phyloP scores from a whole-genome alignment of 2,113 vertebrate genomes.

The Ictidomys tridecemlineatus region DNA sequence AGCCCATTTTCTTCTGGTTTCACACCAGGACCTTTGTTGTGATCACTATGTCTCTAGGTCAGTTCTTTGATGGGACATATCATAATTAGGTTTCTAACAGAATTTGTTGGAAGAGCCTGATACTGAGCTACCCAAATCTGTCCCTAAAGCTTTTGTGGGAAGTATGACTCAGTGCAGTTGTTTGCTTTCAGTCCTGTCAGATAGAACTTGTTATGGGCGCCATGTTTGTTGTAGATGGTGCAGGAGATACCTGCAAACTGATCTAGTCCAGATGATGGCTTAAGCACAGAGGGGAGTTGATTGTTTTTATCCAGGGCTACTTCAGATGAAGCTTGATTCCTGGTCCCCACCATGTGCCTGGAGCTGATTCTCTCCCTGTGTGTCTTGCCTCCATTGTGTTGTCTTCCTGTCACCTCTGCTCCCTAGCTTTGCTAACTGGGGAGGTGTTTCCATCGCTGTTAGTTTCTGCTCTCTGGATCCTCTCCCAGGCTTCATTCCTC shows the following conservation, averaged over 20 bases:
- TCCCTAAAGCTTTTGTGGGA: background rate
- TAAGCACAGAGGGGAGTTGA: background rate
- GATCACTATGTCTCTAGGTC: background rate
- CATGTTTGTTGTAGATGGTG: background rate
- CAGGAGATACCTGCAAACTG: background rate
- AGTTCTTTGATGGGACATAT: background rate
- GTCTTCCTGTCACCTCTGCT: background rate
- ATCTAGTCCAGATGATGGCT: background rate
- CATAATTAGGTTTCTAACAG: background rate
- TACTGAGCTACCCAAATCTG: background rate
- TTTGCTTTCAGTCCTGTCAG: background rate
- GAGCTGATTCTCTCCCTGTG: background rate
- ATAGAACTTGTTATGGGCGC: background rate
- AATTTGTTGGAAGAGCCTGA: background rate
- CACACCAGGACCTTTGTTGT: background rate
- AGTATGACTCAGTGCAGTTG: background rate
- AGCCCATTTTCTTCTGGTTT: background rate
- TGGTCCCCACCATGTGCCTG: background rate
- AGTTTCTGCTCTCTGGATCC: background rate
- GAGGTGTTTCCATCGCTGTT: fast-evolving
- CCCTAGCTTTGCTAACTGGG: background rate
- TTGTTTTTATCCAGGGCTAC: background rate
- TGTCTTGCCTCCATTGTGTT: no score
- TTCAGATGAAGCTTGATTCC: background rate
- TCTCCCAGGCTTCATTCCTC: background rate